phyloP scores from a whole-genome alignment of 2,113 vertebrate species.

The Chitala chitala region DNA sequence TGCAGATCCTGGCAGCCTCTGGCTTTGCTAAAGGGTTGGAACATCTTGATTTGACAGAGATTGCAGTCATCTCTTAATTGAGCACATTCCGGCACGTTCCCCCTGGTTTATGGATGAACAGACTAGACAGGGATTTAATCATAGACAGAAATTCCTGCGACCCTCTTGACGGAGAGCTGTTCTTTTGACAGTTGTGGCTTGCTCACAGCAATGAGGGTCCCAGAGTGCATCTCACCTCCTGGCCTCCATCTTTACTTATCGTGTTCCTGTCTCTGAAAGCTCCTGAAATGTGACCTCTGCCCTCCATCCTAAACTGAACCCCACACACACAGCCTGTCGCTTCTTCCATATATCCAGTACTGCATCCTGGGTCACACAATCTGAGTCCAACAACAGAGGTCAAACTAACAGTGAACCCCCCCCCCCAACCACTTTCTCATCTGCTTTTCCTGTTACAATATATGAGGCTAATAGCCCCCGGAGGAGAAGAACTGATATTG shows the following conservation, averaged over 20 bases:
- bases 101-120: background rate
- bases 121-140: background rate
- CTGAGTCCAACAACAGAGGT: too few species aligned
- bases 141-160: too few species aligned
- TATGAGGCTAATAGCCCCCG: background rate
- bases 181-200: too few species aligned
- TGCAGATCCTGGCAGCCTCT: background rate
- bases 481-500: background rate
- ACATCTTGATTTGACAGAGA: background rate
- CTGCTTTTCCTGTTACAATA: background rate
- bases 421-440: background rate
- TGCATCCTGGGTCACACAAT: too few species aligned
- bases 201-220: background rate
- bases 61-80: background rate
- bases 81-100: too few species aligned
- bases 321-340: background rate
- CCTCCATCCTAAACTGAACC: too few species aligned
- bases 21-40: background rate
- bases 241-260: background rate
- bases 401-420: slow-evolving; percentile 6
- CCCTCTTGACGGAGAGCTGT: too few species aligned
- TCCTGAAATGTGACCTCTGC: too few species aligned
- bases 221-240: background rate
- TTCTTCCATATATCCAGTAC: background rate
- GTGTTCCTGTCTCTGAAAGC: background rate